These are phyloP conservation scores for Anguilla anguilla DNA, from an alignment of 2,797 vertebrate species.

Conservation along the genomic window DNA sequence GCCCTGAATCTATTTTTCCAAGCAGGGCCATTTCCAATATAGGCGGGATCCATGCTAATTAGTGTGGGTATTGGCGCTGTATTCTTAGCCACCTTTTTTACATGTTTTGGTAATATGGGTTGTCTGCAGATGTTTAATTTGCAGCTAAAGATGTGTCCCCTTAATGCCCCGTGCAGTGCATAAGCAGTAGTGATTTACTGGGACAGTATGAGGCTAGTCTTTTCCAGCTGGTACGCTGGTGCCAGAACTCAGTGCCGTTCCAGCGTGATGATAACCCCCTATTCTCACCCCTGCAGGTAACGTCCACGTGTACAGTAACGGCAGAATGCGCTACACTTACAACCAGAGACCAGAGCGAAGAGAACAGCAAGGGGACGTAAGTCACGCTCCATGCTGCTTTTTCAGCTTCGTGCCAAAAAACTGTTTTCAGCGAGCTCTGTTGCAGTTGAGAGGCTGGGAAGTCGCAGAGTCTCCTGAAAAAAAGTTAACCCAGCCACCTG, in stretches of 20 bases:
- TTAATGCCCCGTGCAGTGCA: background rate
- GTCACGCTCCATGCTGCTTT: constrained; percentile 50
- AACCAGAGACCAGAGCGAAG: constrained; percentile 86
- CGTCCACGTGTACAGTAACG: constrained; percentile 89
- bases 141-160: background rate
- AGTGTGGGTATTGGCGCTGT: background rate
- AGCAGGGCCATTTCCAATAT: background rate
- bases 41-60: background rate
- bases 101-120: too few relatives aligned
- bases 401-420: background rate
- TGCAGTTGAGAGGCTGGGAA: background rate
- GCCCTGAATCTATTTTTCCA: background rate
- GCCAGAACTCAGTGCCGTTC: background rate
- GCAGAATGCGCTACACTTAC: constrained; percentile 86
- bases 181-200: background rate
- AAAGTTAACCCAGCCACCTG: background rate
- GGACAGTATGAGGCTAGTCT: background rate
- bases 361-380: constrained; percentile 89
- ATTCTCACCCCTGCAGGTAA: constrained; percentile 74
- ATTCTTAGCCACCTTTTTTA: background rate
- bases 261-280: background rate
- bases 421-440: background rate
- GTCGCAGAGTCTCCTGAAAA: background rate
- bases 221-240: background rate
- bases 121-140: background rate